These are phyloP conservation scores for Xylocopa sonorina DNA, from an alignment of 1,140 invertebrate species.

Conservation along the genomic window DNA sequence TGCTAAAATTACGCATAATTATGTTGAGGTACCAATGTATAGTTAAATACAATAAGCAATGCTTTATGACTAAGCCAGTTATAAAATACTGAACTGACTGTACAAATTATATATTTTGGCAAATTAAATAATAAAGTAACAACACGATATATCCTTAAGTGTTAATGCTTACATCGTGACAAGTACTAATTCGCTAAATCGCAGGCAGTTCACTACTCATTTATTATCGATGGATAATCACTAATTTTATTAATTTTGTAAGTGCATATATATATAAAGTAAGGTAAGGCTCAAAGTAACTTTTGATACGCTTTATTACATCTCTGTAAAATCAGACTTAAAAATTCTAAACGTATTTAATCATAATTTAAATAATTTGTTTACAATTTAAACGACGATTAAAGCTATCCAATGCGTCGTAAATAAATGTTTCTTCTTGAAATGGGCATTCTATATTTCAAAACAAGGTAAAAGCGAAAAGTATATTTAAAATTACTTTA, in stretches of 20 bases:
- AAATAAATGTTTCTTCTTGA: not conserved
- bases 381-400: not conserved
- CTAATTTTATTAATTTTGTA: constrained; percentile 7
- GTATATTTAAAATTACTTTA: not conserved
- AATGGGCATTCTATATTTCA: not conserved
- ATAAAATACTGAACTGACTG: constrained; percentile 6
- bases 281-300: not conserved
- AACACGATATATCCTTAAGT: constrained; percentile 22
- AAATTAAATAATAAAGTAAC: constrained; percentile 25
- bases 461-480: not conserved
- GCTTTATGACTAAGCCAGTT: constrained; percentile 6
- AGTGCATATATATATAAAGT: not conserved
- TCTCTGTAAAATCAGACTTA: not conserved
- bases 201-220: constrained; percentile 2
- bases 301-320: not conserved
- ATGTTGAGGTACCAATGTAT: not conserved
- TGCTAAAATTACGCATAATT: too few relatives aligned
- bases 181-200: constrained; percentile 1
- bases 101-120: constrained; percentile 13
- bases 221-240: not conserved
- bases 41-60: constrained; percentile 24
- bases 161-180: constrained; percentile 25
- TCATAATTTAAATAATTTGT: not conserved
- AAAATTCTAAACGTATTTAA: constrained; percentile 13
- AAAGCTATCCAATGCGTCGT: not conserved